phyloP scores from a whole-genome alignment of 2,888 invertebrate species.

The Arctia plantaginis region DNA sequence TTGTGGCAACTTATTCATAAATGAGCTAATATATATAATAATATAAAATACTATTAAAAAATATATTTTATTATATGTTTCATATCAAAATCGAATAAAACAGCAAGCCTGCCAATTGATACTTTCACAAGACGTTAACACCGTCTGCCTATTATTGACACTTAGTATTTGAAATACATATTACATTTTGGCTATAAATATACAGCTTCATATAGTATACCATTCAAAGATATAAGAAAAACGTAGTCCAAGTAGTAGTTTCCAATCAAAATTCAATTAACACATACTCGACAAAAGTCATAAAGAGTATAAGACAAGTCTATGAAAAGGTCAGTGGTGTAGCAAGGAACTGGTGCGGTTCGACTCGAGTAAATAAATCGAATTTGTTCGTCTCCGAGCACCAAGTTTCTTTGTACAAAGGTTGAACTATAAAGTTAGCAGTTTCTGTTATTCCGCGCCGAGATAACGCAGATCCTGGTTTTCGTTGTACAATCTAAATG shows the following conservation, averaged over 20 bases:
- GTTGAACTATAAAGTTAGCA: slow-evolving; percentile 49
- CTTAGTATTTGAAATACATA: too few relatives aligned
- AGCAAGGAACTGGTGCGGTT: slow-evolving; percentile 19
- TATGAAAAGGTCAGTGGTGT: slow-evolving; percentile 27
- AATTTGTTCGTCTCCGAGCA: slow-evolving; percentile 57
- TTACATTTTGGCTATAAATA: background rate
- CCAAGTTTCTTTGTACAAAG: slow-evolving; percentile 52
- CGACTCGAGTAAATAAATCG: slow-evolving; percentile 58
- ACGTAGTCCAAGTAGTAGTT: background rate
- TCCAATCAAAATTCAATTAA: background rate
- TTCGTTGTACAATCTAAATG: slow-evolving; percentile 48
- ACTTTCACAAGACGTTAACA: too few relatives aligned
- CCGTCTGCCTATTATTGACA: too few relatives aligned
- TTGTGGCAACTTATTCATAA: too few relatives aligned
- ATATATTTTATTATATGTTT: too few relatives aligned
- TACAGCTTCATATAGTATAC: too few relatives aligned
- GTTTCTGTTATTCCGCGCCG: slow-evolving; percentile 46
- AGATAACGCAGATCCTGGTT: slow-evolving; percentile 30
- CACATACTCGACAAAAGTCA: slow-evolving; percentile 5
- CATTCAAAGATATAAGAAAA: background rate
- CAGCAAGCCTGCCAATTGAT: too few relatives aligned
- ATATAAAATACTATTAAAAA: too few relatives aligned
- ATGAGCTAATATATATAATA: too few relatives aligned
- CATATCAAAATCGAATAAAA: too few relatives aligned
- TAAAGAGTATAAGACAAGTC: slow-evolving; percentile 15